Conservation (phyloP, 2,888 invertebrate genomes). For the Stenichneumon culpator region DNA sequence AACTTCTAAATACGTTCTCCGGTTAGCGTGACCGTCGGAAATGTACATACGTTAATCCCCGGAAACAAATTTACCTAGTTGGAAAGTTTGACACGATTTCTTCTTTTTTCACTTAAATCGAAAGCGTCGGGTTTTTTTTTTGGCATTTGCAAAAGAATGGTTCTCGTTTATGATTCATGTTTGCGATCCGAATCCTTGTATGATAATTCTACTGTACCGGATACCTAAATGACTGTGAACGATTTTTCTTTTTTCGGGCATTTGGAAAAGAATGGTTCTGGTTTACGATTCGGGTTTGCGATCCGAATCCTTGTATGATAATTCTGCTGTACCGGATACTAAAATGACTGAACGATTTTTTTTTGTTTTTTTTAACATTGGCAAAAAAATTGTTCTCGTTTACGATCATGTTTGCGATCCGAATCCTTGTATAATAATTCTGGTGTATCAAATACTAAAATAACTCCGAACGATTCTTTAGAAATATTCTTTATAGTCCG, state of each 20-base stretch:
- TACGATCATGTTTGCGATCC: background rate
- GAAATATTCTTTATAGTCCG: background rate
- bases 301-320: background rate
- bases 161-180: background rate
- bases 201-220: background rate
- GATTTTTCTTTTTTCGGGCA: background rate
- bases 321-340: background rate
- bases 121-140: background rate
- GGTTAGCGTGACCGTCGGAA: slow-evolving; percentile 47
- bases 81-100: slow-evolving; percentile 5
- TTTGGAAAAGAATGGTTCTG: background rate
- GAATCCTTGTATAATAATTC: background rate
- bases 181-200: background rate
- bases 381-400: background rate
- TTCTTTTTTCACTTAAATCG: slow-evolving; percentile 6
- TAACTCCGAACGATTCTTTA: background rate
- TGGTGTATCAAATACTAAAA: background rate
- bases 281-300: background rate
- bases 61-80: slow-evolving; percentile 25
- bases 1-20: slow-evolving; percentile 38
- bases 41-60: slow-evolving; percentile 25
- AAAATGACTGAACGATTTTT: background rate
- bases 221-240: background rate
- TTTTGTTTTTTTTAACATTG: background rate
- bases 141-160: background rate